Percentiles rank a stretch among this genome's conserved stretches.
These are phyloP conservation scores for Sylvilagus floridanus DNA, from an alignment of 2,797 vertebrate genomes.

Conservation along the genomic window DNA sequence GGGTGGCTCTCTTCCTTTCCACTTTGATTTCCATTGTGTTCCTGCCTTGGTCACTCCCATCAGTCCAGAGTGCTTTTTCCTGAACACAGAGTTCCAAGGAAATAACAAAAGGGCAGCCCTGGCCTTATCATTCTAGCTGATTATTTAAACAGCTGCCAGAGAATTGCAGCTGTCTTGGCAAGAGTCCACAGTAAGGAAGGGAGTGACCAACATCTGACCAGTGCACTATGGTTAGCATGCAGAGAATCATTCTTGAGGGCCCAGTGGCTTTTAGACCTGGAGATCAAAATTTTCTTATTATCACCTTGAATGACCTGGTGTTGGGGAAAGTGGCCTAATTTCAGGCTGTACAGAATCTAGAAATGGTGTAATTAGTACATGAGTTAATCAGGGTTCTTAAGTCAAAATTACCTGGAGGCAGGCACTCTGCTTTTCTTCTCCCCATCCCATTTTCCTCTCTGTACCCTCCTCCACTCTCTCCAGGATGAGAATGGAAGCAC, in stretches of 20 bases:
- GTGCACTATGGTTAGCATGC: not conserved
- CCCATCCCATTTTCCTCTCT: not conserved
- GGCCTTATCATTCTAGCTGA: constrained; percentile 62
- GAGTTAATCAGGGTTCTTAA: not conserved
- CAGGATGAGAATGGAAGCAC: not conserved
- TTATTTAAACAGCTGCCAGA: constrained; percentile 80
- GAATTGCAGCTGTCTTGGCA: constrained; percentile 71
- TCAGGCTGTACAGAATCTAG: constrained; percentile 3
- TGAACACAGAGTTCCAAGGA: constrained; percentile 71
- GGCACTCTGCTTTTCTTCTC: not conserved
- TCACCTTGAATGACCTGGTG: constrained; percentile 13
- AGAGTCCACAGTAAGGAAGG: constrained; percentile 56
- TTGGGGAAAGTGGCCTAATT: constrained; percentile 35
- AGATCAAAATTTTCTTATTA: not conserved
- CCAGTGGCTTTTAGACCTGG: not conserved
- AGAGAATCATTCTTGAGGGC: not conserved
- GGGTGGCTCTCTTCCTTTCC: constrained; percentile 76
- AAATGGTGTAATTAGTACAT: constrained; percentile 1
- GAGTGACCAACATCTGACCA: not conserved
- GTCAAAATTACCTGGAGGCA: not conserved
- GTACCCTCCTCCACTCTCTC: not conserved
- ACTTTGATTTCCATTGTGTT: constrained; percentile 60
- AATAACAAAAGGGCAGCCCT: constrained; percentile 68
- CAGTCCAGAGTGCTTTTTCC: constrained; percentile 64
- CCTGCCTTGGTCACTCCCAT: constrained; percentile 57